These are phyloP conservation scores for Murina feae DNA, from an alignment of 2,113 vertebrate species.

Conservation along the genomic window DNA sequence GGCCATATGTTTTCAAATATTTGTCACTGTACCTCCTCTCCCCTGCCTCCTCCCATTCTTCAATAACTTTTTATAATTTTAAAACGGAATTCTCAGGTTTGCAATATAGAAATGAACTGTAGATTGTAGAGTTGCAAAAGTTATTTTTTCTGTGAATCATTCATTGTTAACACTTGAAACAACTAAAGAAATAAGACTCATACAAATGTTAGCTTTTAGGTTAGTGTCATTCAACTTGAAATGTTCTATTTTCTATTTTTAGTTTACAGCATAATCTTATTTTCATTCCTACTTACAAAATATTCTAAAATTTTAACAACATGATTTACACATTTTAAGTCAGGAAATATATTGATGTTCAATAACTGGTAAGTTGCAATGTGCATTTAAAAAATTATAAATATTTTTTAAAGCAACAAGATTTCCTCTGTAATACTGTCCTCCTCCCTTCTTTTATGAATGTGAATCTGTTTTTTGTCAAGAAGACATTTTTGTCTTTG, in stretches of 20 bases:
- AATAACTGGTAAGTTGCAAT: conserved; percentile 50
- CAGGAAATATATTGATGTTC: background rate
- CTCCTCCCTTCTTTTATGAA: conserved; percentile 85
- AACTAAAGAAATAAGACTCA: conserved; percentile 50
- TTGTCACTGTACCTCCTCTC: background rate
- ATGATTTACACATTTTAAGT: conserved; percentile 17
- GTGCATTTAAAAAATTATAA: conserved; percentile 69
- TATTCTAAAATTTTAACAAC: conserved; percentile 19
- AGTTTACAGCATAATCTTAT: conserved; percentile 59
- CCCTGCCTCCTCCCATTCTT: background rate
- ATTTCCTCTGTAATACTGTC: conserved; percentile 85
- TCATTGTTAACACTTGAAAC: conserved; percentile 46
- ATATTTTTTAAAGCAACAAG: conserved; percentile 80
- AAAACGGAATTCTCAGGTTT: conserved; percentile 62
- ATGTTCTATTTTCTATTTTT: conserved; percentile 21
- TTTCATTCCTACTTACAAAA: background rate
- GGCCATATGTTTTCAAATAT: conserved; percentile 34
- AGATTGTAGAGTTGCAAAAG: background rate
- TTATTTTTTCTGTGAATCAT: conserved; percentile 66
- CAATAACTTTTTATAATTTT: conserved; percentile 73
- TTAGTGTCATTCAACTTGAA: conserved; percentile 32
- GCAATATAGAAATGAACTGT: background rate
- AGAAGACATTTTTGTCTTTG: conserved; percentile 84
- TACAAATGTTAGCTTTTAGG: conserved; percentile 51
- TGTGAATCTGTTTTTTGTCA: conserved; percentile 90